A percentile compares a stretch with the other conserved stretches of the same genome.
These are phyloP conservation scores for Ellobius talpinus DNA, from an alignment of 2,113 vertebrate genomes.

Conservation along the genomic window DNA sequence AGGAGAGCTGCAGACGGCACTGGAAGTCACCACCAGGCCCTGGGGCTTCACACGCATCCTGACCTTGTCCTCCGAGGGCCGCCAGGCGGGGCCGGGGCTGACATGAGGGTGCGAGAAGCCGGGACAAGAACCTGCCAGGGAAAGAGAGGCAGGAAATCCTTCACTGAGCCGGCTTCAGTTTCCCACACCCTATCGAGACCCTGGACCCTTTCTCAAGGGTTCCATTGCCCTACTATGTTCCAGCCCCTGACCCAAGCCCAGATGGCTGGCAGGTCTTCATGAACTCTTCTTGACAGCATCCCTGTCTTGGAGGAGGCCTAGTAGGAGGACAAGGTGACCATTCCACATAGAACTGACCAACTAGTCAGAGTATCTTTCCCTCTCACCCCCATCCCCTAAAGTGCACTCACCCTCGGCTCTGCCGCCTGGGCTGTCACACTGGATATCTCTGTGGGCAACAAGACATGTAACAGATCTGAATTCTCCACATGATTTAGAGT, in stretches of 20 bases:
- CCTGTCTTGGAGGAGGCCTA: background rate
- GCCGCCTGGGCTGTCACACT: conserved; percentile 88
- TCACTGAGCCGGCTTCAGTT: background rate
- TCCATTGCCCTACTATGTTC: background rate
- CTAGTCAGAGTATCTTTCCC: background rate
- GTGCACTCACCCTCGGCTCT: conserved; percentile 88
- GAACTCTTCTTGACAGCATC: background rate
- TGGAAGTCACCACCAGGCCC: conserved; percentile 88
- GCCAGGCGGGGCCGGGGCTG: conserved; percentile 88
- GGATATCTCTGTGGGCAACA: conserved; percentile 85
- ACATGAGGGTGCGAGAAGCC: conserved; percentile 89
- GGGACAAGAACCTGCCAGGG: conserved; percentile 83
- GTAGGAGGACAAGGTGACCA: background rate
- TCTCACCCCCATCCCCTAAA: background rate
- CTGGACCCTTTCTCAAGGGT: background rate
- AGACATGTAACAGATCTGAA: conserved; percentile 35
- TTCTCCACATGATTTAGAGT: background rate
- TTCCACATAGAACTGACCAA: background rate
- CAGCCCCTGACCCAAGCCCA: background rate
- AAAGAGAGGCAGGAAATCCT: conserved; percentile 58
- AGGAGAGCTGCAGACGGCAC: conserved; percentile 88
- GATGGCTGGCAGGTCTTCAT: background rate
- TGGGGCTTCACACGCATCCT: conserved; percentile 91
- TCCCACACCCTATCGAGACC: accelerated
- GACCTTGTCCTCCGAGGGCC: conserved; percentile 88